Evolutionary conservation across 2,888 invertebrate genomes (phyloP), one percentile per base, ranked within the genome.

Genomic region (Apeira syringaria): DNA sequence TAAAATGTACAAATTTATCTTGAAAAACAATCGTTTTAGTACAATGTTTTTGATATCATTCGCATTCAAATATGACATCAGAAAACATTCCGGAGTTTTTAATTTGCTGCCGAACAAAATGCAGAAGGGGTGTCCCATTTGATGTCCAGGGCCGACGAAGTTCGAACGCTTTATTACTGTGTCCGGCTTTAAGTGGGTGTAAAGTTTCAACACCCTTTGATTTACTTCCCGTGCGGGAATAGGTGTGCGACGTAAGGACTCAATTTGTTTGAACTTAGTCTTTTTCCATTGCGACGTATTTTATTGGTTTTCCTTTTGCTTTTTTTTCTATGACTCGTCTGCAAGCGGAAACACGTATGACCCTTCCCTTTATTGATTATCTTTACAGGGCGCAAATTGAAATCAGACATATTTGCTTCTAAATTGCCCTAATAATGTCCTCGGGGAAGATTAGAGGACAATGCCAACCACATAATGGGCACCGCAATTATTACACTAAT

Each of bases 141-240:
- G 86, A 86, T 84, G 87, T 85, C 81, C 86, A 83, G 80, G 80
- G 79, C 79, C 75, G 82, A 65, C 76, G 78, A 88, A 87, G 83
- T 88, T 88, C 84, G 85, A 79, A 86, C 86, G 87, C 80, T 89
- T 89, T 88, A 89, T 89, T 88, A 88, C 88, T 83, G 86, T 88
- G 88, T 88, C 89, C 89, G 86, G 87, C 84, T 86, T 82, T 88
- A 89, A 89, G 89, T 88, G 89, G 89, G 89, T 88, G 89, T 88
- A 88, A 88, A 89, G 88, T 89, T 89, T 87, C 89, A 86, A 87
- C 88, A 87, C 88, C 89, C 89, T 88, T 88, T 88, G 88, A 89
- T 88, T 89, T 88, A 89, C 87, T 87, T 45, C 30, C 39, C 26
- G 45, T 83, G 77, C 80, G 80, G 78, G 64, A 74, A 76, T 82